phyloP scores from a whole-genome alignment of 2,888 invertebrate species.

The Lasioglossum leucozonium region DNA sequence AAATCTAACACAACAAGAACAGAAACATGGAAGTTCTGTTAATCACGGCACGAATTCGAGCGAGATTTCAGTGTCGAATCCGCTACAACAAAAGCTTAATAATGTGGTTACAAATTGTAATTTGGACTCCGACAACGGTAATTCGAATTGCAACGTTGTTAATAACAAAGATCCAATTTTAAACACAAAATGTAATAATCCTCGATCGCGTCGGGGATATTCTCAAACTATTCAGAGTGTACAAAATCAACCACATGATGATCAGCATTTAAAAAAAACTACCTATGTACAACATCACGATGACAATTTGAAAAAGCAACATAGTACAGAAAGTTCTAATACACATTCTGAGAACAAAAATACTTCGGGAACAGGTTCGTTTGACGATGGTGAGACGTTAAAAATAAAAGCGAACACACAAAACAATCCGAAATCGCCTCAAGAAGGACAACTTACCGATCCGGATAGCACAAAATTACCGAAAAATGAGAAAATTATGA shows the following conservation, averaged over 20 bases:
- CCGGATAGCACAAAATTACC: slow-evolving; percentile 59
- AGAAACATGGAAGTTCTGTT: slow-evolving; percentile 72
- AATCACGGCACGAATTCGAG: slow-evolving; percentile 72
- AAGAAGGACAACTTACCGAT: slow-evolving; percentile 64
- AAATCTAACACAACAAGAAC: slow-evolving; percentile 81
- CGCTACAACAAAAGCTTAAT: slow-evolving; percentile 66
- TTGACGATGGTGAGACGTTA: slow-evolving; percentile 65
- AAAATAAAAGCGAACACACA: slow-evolving; percentile 57
- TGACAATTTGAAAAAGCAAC: slow-evolving; percentile 56
- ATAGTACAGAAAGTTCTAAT: slow-evolving; percentile 47
- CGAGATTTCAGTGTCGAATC: slow-evolving; percentile 66
- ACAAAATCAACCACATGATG: slow-evolving; percentile 65
- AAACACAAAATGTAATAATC: slow-evolving; percentile 72
- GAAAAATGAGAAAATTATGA: slow-evolving; percentile 68
- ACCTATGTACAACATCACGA: slow-evolving; percentile 62
- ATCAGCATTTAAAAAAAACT: slow-evolving; percentile 74
- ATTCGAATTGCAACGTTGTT: slow-evolving; percentile 63
- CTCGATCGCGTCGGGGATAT: slow-evolving; percentile 74
- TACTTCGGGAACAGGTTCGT: slow-evolving; percentile 55
- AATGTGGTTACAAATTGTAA: slow-evolving; percentile 66
- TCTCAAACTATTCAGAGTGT: slow-evolving; percentile 68
- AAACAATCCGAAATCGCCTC: slow-evolving; percentile 50
- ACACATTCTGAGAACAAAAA: slow-evolving; percentile 52
- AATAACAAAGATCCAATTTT: slow-evolving; percentile 70
- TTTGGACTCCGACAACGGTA: slow-evolving; percentile 67